phyloP scores from a whole-genome alignment of 1,140 invertebrate genomes.

The Lasaia peninsularis region DNA sequence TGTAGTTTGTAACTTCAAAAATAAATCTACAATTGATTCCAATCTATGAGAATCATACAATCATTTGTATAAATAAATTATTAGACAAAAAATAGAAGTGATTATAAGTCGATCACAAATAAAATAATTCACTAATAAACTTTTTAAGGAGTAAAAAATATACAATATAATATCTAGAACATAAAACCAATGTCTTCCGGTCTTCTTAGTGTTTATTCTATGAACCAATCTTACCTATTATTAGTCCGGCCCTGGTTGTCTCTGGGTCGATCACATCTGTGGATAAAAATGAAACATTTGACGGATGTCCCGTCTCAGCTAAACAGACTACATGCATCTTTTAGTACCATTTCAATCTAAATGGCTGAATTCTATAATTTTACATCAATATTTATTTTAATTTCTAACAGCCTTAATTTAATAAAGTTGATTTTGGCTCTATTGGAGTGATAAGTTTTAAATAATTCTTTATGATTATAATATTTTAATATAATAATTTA shows the following conservation, averaged over 20 bases:
- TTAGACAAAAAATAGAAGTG: too few relatives aligned
- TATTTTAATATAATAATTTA: too few relatives aligned
- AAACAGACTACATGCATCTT: conserved; percentile 24
- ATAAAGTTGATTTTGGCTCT: not conserved
- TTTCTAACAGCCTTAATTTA: too few relatives aligned
- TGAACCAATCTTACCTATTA: conserved; percentile 57
- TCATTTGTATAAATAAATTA: too few relatives aligned
- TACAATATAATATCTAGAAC: not conserved
- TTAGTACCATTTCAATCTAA: not conserved
- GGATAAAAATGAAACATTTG: conserved; percentile 73
- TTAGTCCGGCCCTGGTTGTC: conserved; percentile 33
- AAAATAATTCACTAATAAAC: too few relatives aligned
- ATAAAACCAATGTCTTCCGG: not conserved
- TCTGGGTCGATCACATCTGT: conserved; percentile 58
- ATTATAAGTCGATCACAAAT: too few relatives aligned
- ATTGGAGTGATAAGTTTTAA: not conserved
- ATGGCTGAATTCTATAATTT: not conserved
- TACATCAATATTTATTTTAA: not conserved
- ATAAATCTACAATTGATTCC: too few relatives aligned
- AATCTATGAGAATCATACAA: too few relatives aligned
- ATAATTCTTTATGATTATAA: not conserved
- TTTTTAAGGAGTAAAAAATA: too few relatives aligned
- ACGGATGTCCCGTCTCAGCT: conserved; percentile 68
- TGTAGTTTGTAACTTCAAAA: too few relatives aligned
- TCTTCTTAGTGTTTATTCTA: not conserved